Conservation (phyloP, 2,113 vertebrate genomes). For the Hyperopisus bebe region DNA sequence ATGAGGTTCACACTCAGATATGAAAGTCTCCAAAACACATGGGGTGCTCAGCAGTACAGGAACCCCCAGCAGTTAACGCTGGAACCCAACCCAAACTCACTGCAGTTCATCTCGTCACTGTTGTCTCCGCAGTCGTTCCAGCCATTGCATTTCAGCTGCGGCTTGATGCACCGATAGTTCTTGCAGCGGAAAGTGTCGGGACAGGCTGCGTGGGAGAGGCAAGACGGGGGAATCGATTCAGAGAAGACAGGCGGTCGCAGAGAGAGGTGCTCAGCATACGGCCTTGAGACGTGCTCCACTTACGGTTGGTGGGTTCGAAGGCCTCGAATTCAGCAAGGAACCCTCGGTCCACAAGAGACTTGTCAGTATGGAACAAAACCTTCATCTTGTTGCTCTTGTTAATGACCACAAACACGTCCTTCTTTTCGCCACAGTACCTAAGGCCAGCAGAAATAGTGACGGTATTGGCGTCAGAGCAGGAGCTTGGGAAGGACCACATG, state of each 20-base stretch:
- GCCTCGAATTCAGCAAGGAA: constrained; percentile 70
- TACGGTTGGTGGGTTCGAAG: constrained; percentile 72
- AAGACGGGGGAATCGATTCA: not conserved
- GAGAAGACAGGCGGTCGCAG: not conserved
- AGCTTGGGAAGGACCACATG: not conserved
- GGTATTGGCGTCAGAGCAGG: not conserved
- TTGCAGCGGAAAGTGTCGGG: constrained; percentile 71
- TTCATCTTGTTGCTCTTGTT: constrained; percentile 60
- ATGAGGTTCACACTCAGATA: not conserved
- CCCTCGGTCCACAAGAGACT: constrained; percentile 74
- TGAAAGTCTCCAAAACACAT: not conserved
- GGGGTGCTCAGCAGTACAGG: not conserved
- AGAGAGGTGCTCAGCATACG: not conserved
- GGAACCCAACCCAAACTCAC: not conserved
- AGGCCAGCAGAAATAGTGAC: not conserved
- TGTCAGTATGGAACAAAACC: constrained; percentile 70
- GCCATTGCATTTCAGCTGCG: constrained; percentile 71
- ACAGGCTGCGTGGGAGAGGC: constrained; percentile 62
- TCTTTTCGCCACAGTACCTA: constrained; percentile 72
- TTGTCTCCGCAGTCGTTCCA: constrained; percentile 84
- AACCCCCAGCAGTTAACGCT: not conserved
- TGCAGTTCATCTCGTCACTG: constrained; percentile 73
- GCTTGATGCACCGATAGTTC: constrained; percentile 65
- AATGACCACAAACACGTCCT: constrained; percentile 49
- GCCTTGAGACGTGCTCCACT: constrained; percentile 40